Conservation (phyloP, 2,113 vertebrate genomes). For the Orientallactaga bullata region DNA sequence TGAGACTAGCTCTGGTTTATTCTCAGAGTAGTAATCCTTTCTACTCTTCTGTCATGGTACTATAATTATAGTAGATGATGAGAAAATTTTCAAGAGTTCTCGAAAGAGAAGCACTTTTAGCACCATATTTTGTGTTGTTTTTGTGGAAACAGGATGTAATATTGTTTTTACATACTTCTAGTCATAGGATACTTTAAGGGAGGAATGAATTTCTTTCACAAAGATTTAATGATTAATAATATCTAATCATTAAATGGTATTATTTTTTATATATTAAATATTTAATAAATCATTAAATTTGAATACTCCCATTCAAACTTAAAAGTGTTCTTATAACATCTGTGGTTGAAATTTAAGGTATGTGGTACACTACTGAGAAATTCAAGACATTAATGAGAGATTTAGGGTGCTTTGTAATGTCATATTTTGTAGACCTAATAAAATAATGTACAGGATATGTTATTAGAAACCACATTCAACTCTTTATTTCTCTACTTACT, state of each 20-base stretch:
- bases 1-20: background rate
- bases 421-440: background rate
- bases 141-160: too few species aligned
- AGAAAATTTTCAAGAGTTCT: background rate
- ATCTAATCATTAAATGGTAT: background rate
- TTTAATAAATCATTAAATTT: too few species aligned
- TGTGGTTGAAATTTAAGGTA: background rate
- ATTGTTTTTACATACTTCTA: background rate
- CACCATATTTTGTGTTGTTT: background rate
- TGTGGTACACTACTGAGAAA: background rate
- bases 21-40: background rate
- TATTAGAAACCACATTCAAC: background rate
- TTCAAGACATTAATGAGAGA: background rate
- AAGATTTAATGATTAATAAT: background rate
- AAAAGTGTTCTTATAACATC: background rate
- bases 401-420: background rate
- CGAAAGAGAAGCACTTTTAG: background rate
- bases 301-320: background rate
- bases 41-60: background rate
- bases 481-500: background rate
- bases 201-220: background rate
- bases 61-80: background rate
- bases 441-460: background rate
- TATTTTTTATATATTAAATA: too few species aligned
- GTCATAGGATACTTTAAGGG: background rate